Conservation (phyloP, 1,140 invertebrate genomes). For the Ooceraea biroi region DNA sequence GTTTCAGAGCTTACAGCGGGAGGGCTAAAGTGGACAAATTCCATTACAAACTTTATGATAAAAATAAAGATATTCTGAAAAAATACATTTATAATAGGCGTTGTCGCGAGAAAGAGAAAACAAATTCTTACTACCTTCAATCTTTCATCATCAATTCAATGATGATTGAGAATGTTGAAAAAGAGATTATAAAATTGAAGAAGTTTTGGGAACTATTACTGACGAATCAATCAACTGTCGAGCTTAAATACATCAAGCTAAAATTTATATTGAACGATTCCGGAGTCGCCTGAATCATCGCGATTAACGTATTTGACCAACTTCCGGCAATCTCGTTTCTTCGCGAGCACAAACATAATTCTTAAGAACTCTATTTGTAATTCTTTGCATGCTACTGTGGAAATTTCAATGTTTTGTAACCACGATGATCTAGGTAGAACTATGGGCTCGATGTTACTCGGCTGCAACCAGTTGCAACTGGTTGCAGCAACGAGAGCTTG, state of each 20-base stretch:
- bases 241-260: conserved; percentile 25
- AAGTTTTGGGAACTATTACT: neutral
- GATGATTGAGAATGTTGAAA: neutral
- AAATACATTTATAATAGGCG: neutral
- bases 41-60: neutral
- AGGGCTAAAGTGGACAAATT: no score
- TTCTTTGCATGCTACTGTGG: conserved; percentile 1
- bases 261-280: conserved; percentile 22
- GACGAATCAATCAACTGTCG: conserved; percentile 11
- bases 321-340: conserved; percentile 62
- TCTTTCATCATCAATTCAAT: neutral
- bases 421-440: neutral
- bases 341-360: neutral
- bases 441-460: neutral
- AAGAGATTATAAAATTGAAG: neutral
- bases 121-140: neutral
- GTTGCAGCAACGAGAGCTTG: neutral
- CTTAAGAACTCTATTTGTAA: conserved; percentile 45
- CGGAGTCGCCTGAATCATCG: neutral
- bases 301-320: conserved; percentile 61
- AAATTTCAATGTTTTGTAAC: conserved; percentile 3
- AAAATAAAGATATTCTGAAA: neutral
- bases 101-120: neutral
- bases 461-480: neutral
- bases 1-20: no score